Evolutionary conservation across 2,888 invertebrate genomes (phyloP).

Genomic region (Rhodophaea formosa): DNA sequence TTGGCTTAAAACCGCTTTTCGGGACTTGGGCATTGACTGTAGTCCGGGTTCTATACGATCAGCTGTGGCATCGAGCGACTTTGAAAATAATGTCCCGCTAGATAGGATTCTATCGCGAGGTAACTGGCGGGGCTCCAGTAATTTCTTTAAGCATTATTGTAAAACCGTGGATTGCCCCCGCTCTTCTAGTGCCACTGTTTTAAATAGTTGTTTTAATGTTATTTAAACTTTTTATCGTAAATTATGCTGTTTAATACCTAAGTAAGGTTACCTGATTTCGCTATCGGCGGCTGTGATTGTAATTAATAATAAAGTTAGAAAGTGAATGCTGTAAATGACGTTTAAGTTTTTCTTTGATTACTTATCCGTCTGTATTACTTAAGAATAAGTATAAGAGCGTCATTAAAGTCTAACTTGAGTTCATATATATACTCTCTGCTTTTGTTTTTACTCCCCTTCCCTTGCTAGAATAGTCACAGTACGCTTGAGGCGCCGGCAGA

Average conservation of each 20-base stretch:
- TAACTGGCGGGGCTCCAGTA: conserved; percentile 7
- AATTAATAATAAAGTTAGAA: not conserved
- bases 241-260: too few species aligned
- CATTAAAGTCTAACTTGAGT: too few species aligned
- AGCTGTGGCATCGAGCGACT: conserved; percentile 9
- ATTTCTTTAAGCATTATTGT: conserved; percentile 5
- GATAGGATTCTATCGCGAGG: conserved; percentile 4
- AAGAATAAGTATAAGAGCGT: too few species aligned
- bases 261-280: too few species aligned
- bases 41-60: conserved; percentile 6
- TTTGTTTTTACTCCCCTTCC: not conserved
- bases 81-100: not conserved
- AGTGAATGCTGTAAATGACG: too few species aligned
- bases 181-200: not conserved
- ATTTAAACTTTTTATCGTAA: not conserved
- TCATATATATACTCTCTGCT: too few species aligned
- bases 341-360: too few species aligned
- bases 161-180: not conserved
- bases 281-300: too few species aligned
- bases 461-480: not conserved
- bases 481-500: not conserved
- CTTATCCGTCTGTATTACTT: too few species aligned
- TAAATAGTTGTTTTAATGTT: not conserved
- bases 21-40: conserved; percentile 20
- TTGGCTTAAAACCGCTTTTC: conserved; percentile 22